Percentiles rank a stretch among this genome's conserved stretches.
Evolutionary conservation across 2,113 vertebrate species (phyloP).

Genomic region (Propithecus coquereli): DNA sequence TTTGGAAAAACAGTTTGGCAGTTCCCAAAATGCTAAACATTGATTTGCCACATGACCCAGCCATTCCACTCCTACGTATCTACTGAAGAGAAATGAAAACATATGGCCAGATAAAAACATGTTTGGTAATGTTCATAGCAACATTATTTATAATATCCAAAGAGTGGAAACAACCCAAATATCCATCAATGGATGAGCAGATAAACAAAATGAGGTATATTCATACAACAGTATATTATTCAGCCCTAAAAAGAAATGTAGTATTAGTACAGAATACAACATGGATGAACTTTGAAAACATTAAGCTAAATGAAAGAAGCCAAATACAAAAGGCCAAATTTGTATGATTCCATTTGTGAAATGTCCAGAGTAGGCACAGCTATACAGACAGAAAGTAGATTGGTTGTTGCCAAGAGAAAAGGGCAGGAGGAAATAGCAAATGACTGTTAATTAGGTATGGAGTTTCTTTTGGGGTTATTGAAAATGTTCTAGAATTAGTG

Average conservation of each 20-base stretch:
- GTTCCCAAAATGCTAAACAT: not conserved
- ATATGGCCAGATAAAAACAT: not conserved
- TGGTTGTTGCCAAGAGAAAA: not conserved
- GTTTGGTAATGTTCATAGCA: not conserved
- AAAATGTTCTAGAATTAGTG: not conserved
- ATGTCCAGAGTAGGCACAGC: not conserved
- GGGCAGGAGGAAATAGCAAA: not conserved
- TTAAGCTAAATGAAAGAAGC: not conserved
- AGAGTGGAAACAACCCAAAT: not conserved
- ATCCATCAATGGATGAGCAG: not conserved
- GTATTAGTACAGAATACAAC: not conserved
- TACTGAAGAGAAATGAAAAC: not conserved
- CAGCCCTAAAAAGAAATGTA: not conserved
- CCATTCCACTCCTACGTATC: not conserved
- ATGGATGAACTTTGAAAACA: not conserved
- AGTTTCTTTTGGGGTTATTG: not conserved
- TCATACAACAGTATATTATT: not conserved
- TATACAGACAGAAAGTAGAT: not conserved
- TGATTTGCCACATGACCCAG: not conserved
- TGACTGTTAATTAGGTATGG: not conserved
- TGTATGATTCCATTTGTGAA: not conserved
- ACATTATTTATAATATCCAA: not conserved
- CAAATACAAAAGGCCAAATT: not conserved
- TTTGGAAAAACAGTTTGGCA: not conserved
- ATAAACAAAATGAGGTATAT: not conserved